Evolutionary conservation across 64 coral and sea anemone genomes (phyloP).

Genomic region (Orbicella faveolata): DNA sequence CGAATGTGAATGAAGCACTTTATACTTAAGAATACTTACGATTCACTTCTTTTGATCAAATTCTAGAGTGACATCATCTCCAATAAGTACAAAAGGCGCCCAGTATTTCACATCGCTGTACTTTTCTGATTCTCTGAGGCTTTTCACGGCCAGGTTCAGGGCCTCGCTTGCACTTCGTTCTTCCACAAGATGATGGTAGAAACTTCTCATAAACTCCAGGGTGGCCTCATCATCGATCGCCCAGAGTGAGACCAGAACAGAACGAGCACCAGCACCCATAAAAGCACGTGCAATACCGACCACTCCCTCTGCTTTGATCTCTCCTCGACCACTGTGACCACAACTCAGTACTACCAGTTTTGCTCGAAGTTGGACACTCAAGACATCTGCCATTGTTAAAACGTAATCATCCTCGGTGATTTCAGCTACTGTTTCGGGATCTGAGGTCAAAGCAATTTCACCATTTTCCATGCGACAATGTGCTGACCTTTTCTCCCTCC

Average conservation of each 20-base stretch:
- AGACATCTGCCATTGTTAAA: conserved; percentile 27
- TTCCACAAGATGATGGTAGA: neutral
- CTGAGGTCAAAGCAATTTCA: neutral
- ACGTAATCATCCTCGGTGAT: neutral
- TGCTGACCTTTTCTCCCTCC: neutral
- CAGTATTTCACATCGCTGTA: too few relatives aligned
- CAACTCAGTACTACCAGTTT: conserved; percentile 24
- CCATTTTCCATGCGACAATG: conserved; percentile 1
- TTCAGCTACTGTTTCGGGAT: too few relatives aligned
- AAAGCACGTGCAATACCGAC: conserved; percentile 25
- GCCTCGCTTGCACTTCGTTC: neutral
- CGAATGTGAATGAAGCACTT: too few relatives aligned
- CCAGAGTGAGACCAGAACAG: conserved; percentile 41
- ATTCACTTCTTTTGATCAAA: too few relatives aligned
- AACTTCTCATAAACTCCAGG: conserved; percentile 5
- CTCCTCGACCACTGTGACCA: conserved; percentile 29
- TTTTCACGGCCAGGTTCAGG: too few relatives aligned
- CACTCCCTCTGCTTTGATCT: conserved; percentile 20
- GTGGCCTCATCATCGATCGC: conserved; percentile 22
- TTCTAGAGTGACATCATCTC: neutral
- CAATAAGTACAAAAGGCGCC: neutral
- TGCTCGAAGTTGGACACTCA: neutral
- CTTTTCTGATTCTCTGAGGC: too few relatives aligned
- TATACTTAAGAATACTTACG: too few relatives aligned
- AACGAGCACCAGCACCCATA: conserved; percentile 17